Base-by-base conservation (phyloP, 2,797 vertebrate species). In the Tenualosa ilisha region DNA sequence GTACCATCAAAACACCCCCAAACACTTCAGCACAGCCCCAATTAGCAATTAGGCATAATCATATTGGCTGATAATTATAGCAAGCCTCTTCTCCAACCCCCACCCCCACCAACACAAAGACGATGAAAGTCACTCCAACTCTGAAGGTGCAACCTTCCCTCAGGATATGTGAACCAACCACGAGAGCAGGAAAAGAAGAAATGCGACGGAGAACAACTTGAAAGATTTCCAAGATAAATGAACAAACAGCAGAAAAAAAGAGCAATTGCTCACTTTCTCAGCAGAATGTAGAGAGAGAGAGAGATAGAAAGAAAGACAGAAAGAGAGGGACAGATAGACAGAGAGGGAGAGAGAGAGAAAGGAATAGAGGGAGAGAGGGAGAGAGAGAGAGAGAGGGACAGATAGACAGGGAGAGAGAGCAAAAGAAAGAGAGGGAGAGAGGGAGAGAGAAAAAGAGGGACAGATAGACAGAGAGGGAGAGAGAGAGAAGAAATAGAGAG, bases 271-370 rank as follows among this genome's bases (percentile, higher is more conserved):
- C 26, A 68, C 8, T 68, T 31, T 13, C 24, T 31, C 4, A 72
- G 65, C 13, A 3, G 51, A 53, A 53, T 53, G 12, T 53, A 53
- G 0, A 31, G 56, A 82, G 56, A 53, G 37, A 43, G 46, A 5
- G 1, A 15, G 50, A 20, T 31, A 54, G 9, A 15, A 2, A 46
- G 46, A 46, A 7, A 46, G 46, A 46, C 0, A 46, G 46, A 46
- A 7, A 46, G 3, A 46, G 46, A 46, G 46, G 7, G 46, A 46
- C 4, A 46, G 46, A 46, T 4, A 46, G 46, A 46, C 4, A 46
- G 46, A 46, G 46, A 46, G 46, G 68, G 81, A 43, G 83, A 87
- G 84, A 82, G 22, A 59, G 46, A 85, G 51, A 65, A 20, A 50
- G 81, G 72, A 82, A 54, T 43, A 83, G 75, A 68, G 31, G 31